Base-by-base conservation (phyloP, 1,140 invertebrate species). In the Orussus abietinus region DNA sequence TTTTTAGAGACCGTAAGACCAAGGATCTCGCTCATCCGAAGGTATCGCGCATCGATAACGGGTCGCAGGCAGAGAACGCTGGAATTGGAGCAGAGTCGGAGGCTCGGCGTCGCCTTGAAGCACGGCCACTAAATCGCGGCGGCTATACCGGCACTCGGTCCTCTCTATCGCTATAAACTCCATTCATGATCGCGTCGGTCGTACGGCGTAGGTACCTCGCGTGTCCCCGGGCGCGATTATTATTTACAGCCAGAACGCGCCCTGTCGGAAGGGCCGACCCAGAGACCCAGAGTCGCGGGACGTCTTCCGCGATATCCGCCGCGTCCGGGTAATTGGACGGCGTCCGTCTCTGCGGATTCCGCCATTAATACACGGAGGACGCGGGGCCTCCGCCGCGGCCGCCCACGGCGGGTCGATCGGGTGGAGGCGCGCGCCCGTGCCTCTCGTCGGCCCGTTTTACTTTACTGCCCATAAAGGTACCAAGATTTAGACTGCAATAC, bases 401-500 rank as follows among this genome's bases (percentile, higher is more conserved):
- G n/a, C 22, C 6, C 22, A 25, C 22, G n/a, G 38, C 45, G 41
- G 14, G 38, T 35, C 38, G 45, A 47, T 41, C 28, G 36, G 41
- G 45, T 26, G 43, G 35, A 50, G 47, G 41, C 38, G 42, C 38
- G 41, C 42, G 47, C 38, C 45, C 45, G 44, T 40, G 50, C 51
- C 60, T 64, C 59, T 64, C 62, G 61, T 64, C 59, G 59, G 66
- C 67, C 57, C 69, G 63, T 70, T 71, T 72, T 71, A 70, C 68
- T 71, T 72, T 70, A 71, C 63, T 70, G 64, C 61, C 66, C 62
- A 69, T 72, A 71, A 72, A 72, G 66, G 64, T 66, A 69, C 68
- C 58, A 59, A 71, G 66, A 69, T 72, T 69, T 68, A 71, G 64
- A 71, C 65, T 66, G 62, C 62, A 69, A 64, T 67, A 65, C 59